These are phyloP conservation scores for Manduca sexta DNA, from an alignment of 1,140 invertebrate species.

Conservation along the genomic window DNA sequence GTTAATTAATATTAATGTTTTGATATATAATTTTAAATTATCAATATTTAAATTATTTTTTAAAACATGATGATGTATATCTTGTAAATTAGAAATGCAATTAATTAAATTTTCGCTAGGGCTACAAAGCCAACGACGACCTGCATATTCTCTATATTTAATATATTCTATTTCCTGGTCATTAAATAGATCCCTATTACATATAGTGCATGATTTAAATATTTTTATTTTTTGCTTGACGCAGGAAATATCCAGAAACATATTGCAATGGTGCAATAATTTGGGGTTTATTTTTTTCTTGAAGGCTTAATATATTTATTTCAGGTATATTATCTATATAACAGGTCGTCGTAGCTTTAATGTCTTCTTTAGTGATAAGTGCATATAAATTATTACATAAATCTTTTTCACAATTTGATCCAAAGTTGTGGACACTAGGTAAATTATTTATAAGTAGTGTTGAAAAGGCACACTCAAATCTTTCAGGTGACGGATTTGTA, in stretches of 20 bases:
- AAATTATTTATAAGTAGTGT: not conserved
- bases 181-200: not conserved
- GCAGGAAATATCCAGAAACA: too few relatives aligned
- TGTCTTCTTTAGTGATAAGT: not conserved
- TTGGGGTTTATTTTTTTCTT: not conserved
- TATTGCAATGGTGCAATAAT: too few relatives aligned
- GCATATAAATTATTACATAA: not conserved
- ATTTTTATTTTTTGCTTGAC: conserved; percentile 1
- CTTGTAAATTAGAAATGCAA: conserved; percentile 3
- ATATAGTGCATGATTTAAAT: conserved; percentile 1
- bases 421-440: not conserved
- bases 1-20: conserved; percentile 5
- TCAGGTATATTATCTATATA: not conserved
- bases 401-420: not conserved
- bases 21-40: conserved; percentile 4
- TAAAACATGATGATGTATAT: conserved; percentile 7
- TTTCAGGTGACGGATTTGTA: not conserved
- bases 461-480: conserved; percentile 4
- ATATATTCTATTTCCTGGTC: conserved; percentile 4
- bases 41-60: conserved; percentile 1
- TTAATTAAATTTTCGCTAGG: conserved; percentile 2
- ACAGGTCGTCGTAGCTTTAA: not conserved
- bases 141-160: conserved; percentile 9
- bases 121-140: conserved; percentile 9
- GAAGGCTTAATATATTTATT: not conserved